phyloP scores from a whole-genome alignment of 2,797 vertebrate species.

The Microctenopoma steveboyesi region DNA sequence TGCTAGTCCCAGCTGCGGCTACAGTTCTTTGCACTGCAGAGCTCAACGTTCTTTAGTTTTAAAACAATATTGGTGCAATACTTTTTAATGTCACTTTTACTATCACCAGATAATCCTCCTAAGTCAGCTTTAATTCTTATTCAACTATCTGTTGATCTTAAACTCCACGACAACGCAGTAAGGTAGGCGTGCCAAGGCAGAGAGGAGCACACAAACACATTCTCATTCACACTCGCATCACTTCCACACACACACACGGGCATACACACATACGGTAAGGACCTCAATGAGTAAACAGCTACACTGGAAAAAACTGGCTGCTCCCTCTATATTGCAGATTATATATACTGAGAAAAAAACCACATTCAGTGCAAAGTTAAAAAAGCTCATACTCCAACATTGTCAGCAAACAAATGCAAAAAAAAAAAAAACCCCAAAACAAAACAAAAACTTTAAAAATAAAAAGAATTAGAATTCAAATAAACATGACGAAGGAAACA shows the following conservation, averaged over 20 bases:
- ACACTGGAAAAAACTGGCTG: conserved; percentile 91
- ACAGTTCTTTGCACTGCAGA: conserved; percentile 98
- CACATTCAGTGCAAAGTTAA: conserved; percentile 98
- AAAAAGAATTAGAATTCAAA: conserved; percentile 89
- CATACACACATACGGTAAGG: conserved; percentile 80
- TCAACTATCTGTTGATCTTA: conserved; percentile 89
- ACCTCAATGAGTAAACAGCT: conserved; percentile 98
- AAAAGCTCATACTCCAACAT: conserved; percentile 94
- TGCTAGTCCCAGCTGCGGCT: conserved; percentile 98
- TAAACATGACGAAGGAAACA: conserved; percentile 91
- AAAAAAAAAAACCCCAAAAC: conserved; percentile 41
- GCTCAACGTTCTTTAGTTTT: conserved; percentile 97
- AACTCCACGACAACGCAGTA: conserved; percentile 93
- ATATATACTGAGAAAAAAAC: conserved; percentile 89
- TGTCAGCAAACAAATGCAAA: conserved; percentile 86
- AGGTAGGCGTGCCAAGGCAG: conserved; percentile 97
- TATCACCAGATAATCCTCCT: conserved; percentile 90
- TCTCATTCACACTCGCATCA: conserved; percentile 57
- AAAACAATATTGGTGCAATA: conserved; percentile 97
- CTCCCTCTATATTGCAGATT: conserved; percentile 88
- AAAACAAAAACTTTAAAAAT: conserved; percentile 67
- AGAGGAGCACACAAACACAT: conserved; percentile 88
- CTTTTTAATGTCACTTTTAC: conserved; percentile 85
- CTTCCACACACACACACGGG: conserved; percentile 37
- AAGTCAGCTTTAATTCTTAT: conserved; percentile 85